These are phyloP conservation scores for Nyctalus aviator DNA, from an alignment of 2,797 vertebrate genomes.

Conservation along the genomic window DNA sequence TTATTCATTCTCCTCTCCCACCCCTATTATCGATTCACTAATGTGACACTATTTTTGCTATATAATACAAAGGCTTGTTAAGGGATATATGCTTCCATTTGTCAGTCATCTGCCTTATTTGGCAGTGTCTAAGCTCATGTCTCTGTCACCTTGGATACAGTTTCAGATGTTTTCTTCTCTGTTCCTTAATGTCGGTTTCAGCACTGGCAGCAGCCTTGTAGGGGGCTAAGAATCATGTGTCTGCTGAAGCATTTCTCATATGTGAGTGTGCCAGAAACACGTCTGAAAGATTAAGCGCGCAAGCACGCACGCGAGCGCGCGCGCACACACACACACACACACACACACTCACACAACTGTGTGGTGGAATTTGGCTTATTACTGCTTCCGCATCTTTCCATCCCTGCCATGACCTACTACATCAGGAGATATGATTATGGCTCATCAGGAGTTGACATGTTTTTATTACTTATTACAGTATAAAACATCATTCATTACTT, in stretches of 20 bases:
- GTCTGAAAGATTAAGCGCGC: neutral
- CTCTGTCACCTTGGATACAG: neutral
- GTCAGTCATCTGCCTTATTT: neutral
- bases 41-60: neutral
- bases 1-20: neutral
- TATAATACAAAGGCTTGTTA: neutral
- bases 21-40: neutral
- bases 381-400: neutral
- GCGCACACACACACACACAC: neutral
- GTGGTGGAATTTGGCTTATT: neutral
- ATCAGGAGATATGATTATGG: neutral
- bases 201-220: neutral
- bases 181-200: neutral
- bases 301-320: no score
- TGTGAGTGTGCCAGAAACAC: neutral
- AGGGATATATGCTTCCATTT: neutral
- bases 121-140: neutral
- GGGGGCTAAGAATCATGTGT: neutral
- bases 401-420: neutral
- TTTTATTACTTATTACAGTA: neutral
- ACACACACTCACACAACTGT: neutral
- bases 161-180: neutral
- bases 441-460: neutral
- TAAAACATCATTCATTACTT: neutral
- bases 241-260: neutral